phyloP scores from a whole-genome alignment of 2,113 vertebrate species.

The Solea solea region DNA sequence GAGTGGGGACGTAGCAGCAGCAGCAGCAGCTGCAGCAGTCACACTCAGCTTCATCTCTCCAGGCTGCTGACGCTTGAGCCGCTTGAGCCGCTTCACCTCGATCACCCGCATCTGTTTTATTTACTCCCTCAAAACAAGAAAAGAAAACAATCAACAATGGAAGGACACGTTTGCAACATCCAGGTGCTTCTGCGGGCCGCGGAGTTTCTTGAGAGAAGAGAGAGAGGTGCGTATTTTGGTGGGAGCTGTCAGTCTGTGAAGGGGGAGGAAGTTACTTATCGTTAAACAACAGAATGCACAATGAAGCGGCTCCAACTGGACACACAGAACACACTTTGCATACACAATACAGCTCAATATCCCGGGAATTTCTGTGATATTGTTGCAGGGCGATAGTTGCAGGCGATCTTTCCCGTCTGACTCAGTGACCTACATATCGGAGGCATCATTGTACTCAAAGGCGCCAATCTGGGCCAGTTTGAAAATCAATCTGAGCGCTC shows the following conservation, averaged over 20 bases:
- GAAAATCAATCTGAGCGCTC: conserved; percentile 65
- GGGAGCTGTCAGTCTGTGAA: conserved; percentile 39
- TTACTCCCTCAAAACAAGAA: neutral
- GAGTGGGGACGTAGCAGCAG: conserved; percentile 50
- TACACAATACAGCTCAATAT: rapidly evolving
- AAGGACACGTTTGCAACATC: conserved; percentile 85
- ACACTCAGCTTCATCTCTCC: conserved; percentile 36
- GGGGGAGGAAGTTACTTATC: conserved; percentile 61
- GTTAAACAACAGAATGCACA: conserved; percentile 49
- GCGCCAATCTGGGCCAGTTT: conserved; percentile 82
- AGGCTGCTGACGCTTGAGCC: conserved; percentile 6
- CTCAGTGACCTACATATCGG: conserved; percentile 80
- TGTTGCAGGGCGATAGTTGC: neutral
- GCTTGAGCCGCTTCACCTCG: neutral
- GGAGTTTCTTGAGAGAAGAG: conserved; percentile 90
- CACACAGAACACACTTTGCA: neutral
- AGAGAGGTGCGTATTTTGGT: conserved; percentile 79
- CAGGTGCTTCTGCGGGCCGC: conserved; percentile 93
- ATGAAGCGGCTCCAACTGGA: neutral
- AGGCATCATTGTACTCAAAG: conserved; percentile 79
- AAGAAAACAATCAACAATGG: conserved; percentile 76
- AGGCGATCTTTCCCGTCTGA: conserved; percentile 45
- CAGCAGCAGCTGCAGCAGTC: neutral
- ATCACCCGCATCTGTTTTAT: conserved; percentile 15
- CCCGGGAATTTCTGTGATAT: neutral